Evolutionary conservation across 2,888 invertebrate species (phyloP).

Genomic region (Tetranychus piercei): DNA sequence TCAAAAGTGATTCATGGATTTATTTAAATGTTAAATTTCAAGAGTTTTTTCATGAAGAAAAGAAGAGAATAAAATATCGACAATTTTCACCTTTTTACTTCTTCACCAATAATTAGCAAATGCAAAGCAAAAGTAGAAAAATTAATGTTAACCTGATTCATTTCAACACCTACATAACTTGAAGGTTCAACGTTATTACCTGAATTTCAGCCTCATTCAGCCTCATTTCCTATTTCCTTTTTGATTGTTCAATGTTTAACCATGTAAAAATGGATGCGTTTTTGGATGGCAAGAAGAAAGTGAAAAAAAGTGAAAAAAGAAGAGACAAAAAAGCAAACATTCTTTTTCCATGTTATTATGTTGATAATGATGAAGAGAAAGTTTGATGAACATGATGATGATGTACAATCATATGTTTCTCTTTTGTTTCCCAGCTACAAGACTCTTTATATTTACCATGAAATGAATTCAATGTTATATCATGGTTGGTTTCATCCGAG

Average conservation of each 20-base stretch:
- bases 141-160: background rate
- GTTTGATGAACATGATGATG: background rate
- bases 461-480: background rate
- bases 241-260: background rate
- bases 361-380: background rate
- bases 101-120: background rate
- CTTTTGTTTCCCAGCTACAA: background rate
- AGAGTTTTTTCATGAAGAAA: background rate
- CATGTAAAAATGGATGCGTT: background rate
- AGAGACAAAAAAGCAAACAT: background rate
- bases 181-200: background rate
- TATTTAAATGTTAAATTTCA: background rate
- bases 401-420: background rate
- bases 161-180: background rate
- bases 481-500: background rate
- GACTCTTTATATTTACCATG: background rate
- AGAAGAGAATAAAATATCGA: background rate
- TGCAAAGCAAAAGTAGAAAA: background rate
- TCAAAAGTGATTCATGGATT: slow-evolving; percentile 2
- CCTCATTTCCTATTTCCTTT: background rate
- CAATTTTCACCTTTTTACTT: background rate
- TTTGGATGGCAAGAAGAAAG: background rate
- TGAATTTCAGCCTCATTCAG: background rate
- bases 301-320: background rate
- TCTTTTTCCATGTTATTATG: background rate